Evolutionary conservation across 2,888 invertebrate species (phyloP).

Genomic region (Spodoptera exigua): DNA sequence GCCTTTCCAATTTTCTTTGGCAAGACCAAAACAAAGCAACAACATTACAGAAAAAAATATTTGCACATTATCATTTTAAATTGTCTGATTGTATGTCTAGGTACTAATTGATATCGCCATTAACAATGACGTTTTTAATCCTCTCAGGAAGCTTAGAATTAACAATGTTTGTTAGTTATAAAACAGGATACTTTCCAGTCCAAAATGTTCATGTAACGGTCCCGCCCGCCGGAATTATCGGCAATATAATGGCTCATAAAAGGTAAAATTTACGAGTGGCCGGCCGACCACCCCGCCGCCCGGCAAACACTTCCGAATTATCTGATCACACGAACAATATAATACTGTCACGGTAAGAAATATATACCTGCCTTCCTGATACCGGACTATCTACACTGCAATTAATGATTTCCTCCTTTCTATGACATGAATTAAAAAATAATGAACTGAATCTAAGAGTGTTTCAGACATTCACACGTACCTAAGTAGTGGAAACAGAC

Average conservation of each 20-base stretch:
- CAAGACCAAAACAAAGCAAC: neutral
- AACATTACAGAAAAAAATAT: neutral
- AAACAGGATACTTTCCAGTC: conserved; percentile 57
- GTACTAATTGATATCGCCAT: conserved; percentile 14
- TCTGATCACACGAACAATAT: conserved; percentile 71
- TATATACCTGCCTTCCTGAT: conserved; percentile 52
- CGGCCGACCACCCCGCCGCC: conserved; percentile 63
- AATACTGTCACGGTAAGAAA: conserved; percentile 48
- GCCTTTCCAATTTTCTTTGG: conserved; percentile 13
- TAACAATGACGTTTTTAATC: conserved; percentile 13
- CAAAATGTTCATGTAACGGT: conserved; percentile 71
- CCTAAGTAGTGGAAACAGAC: conserved; percentile 9
- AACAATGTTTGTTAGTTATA: conserved; percentile 48
- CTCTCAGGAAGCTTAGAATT: conserved; percentile 27
- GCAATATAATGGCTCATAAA: conserved; percentile 83
- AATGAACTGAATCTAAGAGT: neutral
- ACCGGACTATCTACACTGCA: conserved; percentile 34
- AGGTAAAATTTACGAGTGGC: conserved; percentile 80
- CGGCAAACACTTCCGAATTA: conserved; percentile 70
- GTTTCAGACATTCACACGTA: conserved; percentile 4
- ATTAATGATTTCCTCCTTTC: conserved; percentile 25
- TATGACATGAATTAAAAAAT: conserved; percentile 8
- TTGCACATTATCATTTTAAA: neutral
- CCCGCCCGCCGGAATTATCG: conserved; percentile 71
- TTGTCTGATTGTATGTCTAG: conserved; percentile 1